Conservation (phyloP, 2,113 vertebrate species). For the Platysteira castanea region DNA sequence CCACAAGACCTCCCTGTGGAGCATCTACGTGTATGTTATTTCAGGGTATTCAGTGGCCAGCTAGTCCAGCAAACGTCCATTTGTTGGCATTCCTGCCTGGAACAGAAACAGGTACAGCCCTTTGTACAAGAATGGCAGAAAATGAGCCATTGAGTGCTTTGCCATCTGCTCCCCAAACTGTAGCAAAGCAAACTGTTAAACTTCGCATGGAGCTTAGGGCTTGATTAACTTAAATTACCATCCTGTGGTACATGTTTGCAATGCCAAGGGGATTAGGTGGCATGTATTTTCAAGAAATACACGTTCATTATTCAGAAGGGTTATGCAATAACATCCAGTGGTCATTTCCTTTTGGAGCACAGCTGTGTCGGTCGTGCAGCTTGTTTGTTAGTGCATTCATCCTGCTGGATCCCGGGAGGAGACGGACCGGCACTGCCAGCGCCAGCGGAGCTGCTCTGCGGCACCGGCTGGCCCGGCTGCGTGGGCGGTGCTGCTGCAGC, state of each 20-base stretch:
- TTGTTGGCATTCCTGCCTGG: background rate
- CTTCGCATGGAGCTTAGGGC: background rate
- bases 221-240: slow-evolving; percentile 22
- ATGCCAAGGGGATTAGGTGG: slow-evolving; percentile 17
- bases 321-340: slow-evolving; percentile 21
- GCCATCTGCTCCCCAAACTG: background rate
- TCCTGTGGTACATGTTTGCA: background rate
- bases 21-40: background rate
- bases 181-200: background rate
- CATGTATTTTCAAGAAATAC: slow-evolving; percentile 9
- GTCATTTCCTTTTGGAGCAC: slow-evolving; percentile 33
- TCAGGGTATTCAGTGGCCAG: background rate
- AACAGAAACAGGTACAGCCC: background rate
- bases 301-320: background rate
- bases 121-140: background rate
- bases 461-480: background rate
- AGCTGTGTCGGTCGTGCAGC: background rate
- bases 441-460: background rate
- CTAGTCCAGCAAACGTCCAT: background rate
- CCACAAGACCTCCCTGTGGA: background rate
- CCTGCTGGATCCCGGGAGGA: background rate
- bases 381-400: background rate
- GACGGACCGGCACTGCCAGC: background rate
- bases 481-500: background rate
- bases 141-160: background rate